These are phyloP conservation scores for Lutjanus campechanus DNA, from an alignment of 2,797 vertebrate genomes.

Conservation along the genomic window DNA sequence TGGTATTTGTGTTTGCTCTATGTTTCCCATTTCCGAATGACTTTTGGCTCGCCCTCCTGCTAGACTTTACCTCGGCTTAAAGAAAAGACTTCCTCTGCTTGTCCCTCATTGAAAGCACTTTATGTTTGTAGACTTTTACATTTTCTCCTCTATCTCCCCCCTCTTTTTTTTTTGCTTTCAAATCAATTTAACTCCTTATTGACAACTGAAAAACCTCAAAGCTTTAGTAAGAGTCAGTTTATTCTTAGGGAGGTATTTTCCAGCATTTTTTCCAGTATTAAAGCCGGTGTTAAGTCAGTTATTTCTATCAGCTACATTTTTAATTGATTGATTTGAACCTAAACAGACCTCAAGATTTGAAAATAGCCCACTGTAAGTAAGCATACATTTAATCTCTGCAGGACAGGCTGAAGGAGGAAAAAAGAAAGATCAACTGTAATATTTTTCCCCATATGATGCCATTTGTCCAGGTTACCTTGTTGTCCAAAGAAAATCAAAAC, in stretches of 20 bases:
- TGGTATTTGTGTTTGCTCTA: conserved; percentile 5
- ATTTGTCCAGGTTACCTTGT: conserved; percentile 40
- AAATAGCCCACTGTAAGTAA: not conserved
- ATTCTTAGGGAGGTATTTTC: conserved; percentile 7
- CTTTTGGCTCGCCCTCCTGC: conserved; percentile 13
- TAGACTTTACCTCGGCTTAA: not conserved
- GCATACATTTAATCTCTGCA: conserved; percentile 3
- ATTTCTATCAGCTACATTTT: conserved; percentile 10
- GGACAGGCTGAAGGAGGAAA: conserved; percentile 3
- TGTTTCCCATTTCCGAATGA: conserved; percentile 14
- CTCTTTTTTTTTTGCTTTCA: not conserved
- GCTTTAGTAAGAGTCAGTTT: not conserved
- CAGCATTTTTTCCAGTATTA: not conserved
- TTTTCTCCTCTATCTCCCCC: not conserved
- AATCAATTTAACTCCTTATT: conserved; percentile 6
- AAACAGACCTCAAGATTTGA: not conserved
- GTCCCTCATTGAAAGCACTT: conserved; percentile 77
- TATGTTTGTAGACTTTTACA: conserved; percentile 60
- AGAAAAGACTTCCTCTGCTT: conserved; percentile 14
- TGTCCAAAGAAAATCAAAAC: conserved; percentile 59
- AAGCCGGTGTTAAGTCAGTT: conserved; percentile 7
- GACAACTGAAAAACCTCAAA: conserved; percentile 6
- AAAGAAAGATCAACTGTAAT: conserved; percentile 25
- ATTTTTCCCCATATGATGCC: conserved; percentile 12
- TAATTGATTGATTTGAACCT: conserved; percentile 26